Evolutionary conservation across 2,888 invertebrate species (phyloP).

Genomic region (Polydrusus pterygomalis): DNA sequence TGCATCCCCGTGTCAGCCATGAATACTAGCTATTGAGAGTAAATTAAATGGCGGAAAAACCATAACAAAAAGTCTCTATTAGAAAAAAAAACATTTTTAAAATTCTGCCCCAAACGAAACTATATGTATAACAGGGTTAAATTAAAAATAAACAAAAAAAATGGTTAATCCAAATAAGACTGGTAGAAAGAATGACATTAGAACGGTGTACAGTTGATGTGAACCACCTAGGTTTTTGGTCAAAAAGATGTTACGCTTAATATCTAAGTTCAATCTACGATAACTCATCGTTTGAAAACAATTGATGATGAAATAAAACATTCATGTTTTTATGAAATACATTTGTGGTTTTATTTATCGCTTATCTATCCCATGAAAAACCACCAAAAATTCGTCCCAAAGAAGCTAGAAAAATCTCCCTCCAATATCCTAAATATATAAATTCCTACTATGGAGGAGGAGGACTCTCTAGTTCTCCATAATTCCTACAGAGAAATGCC

Average conservation of each 20-base stretch:
- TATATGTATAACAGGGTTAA: slow-evolving; percentile 43
- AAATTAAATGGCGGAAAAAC: too few species aligned
- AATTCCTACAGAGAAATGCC: too few species aligned
- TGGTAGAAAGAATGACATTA: slow-evolving; percentile 55
- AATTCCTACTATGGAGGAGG: too few species aligned
- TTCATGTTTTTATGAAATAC: slow-evolving; percentile 68
- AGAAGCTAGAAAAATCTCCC: too few species aligned
- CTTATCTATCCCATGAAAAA: background rate
- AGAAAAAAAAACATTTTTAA: slow-evolving; percentile 18
- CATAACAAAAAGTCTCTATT: too few species aligned
- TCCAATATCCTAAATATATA: too few species aligned
- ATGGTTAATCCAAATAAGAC: slow-evolving; percentile 53
- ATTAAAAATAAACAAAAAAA: slow-evolving; percentile 40
- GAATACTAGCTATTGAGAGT: too few species aligned
- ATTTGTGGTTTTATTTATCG: slow-evolving; percentile 35
- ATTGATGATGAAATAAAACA: slow-evolving; percentile 66
- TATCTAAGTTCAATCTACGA: slow-evolving; percentile 69
- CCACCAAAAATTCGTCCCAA: too few species aligned
- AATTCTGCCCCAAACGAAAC: slow-evolving; percentile 28
- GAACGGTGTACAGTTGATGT: slow-evolving; percentile 48
- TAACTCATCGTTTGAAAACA: slow-evolving; percentile 71
- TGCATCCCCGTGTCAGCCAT: too few species aligned
- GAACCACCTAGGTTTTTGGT: slow-evolving; percentile 52
- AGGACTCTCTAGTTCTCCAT: too few species aligned
- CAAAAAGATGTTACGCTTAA: slow-evolving; percentile 70